Conservation (phyloP, 2,797 vertebrate genomes). For the Xiphorhynchus erythropygius region DNA sequence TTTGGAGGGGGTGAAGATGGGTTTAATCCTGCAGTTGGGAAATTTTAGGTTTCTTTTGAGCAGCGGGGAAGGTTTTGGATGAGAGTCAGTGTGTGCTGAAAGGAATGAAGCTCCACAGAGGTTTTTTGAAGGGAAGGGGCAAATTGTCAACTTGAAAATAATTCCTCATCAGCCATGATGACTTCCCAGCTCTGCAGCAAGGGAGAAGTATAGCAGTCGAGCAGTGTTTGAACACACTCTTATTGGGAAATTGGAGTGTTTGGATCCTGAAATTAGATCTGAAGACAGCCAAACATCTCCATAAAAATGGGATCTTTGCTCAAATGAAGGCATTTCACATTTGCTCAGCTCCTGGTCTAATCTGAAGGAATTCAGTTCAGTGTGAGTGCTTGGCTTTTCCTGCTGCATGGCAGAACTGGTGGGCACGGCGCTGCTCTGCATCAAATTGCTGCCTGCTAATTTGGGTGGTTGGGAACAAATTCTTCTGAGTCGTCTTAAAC, state of each 20-base stretch:
- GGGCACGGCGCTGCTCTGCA: neutral
- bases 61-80: neutral
- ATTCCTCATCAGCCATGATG: neutral
- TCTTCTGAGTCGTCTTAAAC: neutral
- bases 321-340: neutral
- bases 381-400: neutral
- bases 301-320: neutral
- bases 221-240: slow-evolving; percentile 48
- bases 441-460: neutral
- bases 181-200: slow-evolving; percentile 11
- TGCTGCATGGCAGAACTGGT: neutral
- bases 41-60: neutral
- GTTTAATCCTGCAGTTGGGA: neutral
- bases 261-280: slow-evolving; percentile 36
- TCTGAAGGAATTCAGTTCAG: neutral
- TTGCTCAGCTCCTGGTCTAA: neutral
- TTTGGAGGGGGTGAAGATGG: neutral
- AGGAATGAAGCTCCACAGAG: neutral
- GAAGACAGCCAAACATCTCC: slow-evolving; percentile 21
- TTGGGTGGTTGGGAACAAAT: neutral
- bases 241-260: slow-evolving; percentile 41
- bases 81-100: neutral
- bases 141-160: slow-evolving; percentile 42
- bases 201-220: neutral
- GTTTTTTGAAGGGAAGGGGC: slow-evolving; percentile 18